These are phyloP conservation scores for Ramphastos sulfuratus DNA, from an alignment of 2,113 vertebrate species.

Conservation along the genomic window DNA sequence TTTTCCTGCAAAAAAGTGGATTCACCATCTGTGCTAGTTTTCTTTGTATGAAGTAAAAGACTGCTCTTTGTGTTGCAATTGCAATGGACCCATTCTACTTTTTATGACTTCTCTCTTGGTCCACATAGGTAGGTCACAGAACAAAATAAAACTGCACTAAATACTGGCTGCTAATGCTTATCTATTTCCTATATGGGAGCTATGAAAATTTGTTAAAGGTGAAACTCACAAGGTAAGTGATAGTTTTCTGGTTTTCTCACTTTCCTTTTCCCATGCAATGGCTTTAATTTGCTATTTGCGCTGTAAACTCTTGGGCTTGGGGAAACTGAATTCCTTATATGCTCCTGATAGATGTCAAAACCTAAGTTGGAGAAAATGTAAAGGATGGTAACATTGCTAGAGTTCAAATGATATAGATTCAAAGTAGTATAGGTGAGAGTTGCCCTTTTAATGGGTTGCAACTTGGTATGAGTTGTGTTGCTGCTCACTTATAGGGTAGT, in stretches of 20 bases:
- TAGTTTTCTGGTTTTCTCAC: background rate
- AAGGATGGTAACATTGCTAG: background rate
- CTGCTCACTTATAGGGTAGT: background rate
- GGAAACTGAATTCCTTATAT: background rate
- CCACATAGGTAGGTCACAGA: background rate
- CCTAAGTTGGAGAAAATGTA: background rate
- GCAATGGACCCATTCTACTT: background rate
- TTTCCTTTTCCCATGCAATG: background rate
- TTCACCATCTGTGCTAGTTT: slow-evolving; percentile 65
- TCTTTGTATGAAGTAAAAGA: slow-evolving; percentile 17
- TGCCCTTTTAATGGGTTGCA: background rate
- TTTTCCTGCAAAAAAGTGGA: slow-evolving; percentile 52
- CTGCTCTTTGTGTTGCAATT: background rate
- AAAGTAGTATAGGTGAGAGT: background rate
- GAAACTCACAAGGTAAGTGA: background rate
- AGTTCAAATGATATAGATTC: background rate
- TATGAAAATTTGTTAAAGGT: background rate
- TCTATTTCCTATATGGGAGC: background rate
- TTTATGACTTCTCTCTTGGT: background rate
- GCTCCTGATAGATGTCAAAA: background rate
- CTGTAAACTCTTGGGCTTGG: background rate
- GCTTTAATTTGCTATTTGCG: background rate
- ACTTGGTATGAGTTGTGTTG: background rate
- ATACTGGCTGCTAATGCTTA: background rate
- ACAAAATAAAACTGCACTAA: background rate